These are phyloP conservation scores for Diachasmimorpha longicaudata DNA, from an alignment of 1,140 invertebrate genomes.

Conservation along the genomic window DNA sequence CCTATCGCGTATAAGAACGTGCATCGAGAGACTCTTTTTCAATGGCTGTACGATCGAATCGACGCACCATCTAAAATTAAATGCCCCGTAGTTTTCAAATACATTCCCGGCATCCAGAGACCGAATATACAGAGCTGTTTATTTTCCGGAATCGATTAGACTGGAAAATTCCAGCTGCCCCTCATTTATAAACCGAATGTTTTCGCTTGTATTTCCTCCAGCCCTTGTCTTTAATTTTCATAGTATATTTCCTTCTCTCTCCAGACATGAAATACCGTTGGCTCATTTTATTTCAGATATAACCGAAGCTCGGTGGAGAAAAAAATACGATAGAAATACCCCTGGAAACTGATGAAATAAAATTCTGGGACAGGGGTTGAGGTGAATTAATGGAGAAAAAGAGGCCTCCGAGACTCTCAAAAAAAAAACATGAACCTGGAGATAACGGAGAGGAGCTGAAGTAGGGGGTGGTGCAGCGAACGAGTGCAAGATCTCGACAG, in stretches of 20 bases:
- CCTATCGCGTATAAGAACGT: background rate
- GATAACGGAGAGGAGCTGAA: slow-evolving; percentile 20
- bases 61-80: slow-evolving; percentile 31
- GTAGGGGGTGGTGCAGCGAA: background rate
- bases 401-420: background rate
- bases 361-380: background rate
- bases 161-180: slow-evolving; percentile 17
- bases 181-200: background rate
- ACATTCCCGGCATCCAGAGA: background rate
- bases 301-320: background rate
- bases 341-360: background rate
- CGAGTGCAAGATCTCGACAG: slow-evolving; percentile 4
- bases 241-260: background rate
- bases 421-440: slow-evolving; percentile 15
- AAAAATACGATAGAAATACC: background rate
- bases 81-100: slow-evolving; percentile 19
- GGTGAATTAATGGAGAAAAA: slow-evolving; percentile 15
- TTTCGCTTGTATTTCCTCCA: background rate
- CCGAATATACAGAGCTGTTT: slow-evolving; percentile 18
- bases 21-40: slow-evolving; percentile 22
- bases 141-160: slow-evolving; percentile 29
- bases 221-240: slow-evolving; percentile 12
- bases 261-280: background rate
- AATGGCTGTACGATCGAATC: slow-evolving; percentile 18
- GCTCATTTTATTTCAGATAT: slow-evolving; percentile 3